Percentiles rank a stretch among this genome's conserved stretches.
Conservation (phyloP, 1,140 invertebrate genomes). For the Meteorus sp. region DNA sequence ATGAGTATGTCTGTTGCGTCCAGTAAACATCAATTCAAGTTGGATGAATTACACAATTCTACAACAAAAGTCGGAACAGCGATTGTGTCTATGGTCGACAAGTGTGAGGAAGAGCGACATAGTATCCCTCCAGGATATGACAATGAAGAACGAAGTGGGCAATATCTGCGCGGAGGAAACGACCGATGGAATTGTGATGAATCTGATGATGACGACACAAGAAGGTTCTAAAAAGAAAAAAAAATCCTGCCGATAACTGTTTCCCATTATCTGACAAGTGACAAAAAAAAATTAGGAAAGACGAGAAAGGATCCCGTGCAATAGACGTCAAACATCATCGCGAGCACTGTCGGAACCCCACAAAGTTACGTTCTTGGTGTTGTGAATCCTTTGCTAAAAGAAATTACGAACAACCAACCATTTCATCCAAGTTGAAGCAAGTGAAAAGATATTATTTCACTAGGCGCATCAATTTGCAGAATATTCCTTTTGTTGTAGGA, state of each 20-base stretch:
- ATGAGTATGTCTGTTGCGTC: slow-evolving; percentile 34
- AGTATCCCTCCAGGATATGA: too few relatives aligned
- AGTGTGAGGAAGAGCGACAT: too few relatives aligned
- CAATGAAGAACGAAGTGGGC: too few relatives aligned
- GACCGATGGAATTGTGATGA: too few relatives aligned
- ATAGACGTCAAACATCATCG: not conserved
- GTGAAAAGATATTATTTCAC: slow-evolving; percentile 55
- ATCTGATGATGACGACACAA: too few relatives aligned
- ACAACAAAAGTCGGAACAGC: too few relatives aligned
- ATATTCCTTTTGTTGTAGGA: slow-evolving; percentile 62
- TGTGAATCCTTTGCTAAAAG: slow-evolving; percentile 34
- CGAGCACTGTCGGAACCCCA: slow-evolving; percentile 2
- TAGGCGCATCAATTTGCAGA: slow-evolving; percentile 51
- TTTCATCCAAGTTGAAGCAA: slow-evolving; percentile 59
- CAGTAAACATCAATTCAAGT: slow-evolving; percentile 30
- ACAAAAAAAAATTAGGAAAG: slow-evolving; percentile 1
- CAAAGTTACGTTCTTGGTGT: slow-evolving; percentile 7
- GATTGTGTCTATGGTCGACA: too few relatives aligned
- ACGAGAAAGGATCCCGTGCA: not conserved
- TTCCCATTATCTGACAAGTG: not conserved
- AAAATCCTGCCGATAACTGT: too few relatives aligned
- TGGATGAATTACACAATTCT: too few relatives aligned
- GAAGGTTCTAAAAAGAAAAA: too few relatives aligned
- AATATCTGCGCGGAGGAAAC: too few relatives aligned
- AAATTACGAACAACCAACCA: slow-evolving; percentile 59